Evolutionary conservation across 35 echinoderm and acorn worm species (phyloP).

Genomic region (Hemicentrotus pulcherrimus): DNA sequence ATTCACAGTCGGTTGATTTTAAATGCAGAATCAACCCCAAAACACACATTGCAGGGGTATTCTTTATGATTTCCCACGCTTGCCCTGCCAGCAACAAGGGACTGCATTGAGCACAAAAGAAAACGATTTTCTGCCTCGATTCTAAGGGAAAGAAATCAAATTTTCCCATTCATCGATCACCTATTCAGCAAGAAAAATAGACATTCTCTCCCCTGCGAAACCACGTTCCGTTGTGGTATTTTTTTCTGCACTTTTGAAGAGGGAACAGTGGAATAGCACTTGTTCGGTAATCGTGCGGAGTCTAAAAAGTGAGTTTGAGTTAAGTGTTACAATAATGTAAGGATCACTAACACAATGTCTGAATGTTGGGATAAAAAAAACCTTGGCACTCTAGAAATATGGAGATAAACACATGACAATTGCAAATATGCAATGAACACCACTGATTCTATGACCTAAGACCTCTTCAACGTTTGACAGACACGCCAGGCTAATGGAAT

Average conservation of each 20-base stretch:
- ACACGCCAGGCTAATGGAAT: too few relatives aligned
- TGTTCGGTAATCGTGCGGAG: background rate
- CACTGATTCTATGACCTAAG: too few relatives aligned
- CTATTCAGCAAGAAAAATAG: slow-evolving; percentile 12
- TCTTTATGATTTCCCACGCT: background rate
- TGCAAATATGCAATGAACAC: too few relatives aligned
- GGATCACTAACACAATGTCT: background rate
- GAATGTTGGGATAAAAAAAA: background rate
- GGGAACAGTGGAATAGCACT: background rate
- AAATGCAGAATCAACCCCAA: background rate
- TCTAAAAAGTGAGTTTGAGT: background rate
- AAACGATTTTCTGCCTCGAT: background rate
- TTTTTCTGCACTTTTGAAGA: background rate
- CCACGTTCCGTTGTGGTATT: background rate
- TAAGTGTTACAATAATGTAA: background rate
- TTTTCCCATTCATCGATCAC: slow-evolving; percentile 10
- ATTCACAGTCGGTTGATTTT: background rate
- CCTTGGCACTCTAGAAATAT: background rate
- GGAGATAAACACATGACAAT: background rate
- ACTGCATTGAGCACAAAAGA: background rate
- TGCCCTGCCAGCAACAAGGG: background rate
- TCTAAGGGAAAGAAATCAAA: background rate
- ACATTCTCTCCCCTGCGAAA: background rate
- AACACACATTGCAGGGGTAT: background rate
- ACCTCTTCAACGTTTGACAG: too few relatives aligned